A percentile compares a stretch with the other conserved stretches of the same genome.
These are phyloP conservation scores for Sciurus carolinensis DNA, from an alignment of 2,797 vertebrate genomes.

Conservation along the genomic window DNA sequence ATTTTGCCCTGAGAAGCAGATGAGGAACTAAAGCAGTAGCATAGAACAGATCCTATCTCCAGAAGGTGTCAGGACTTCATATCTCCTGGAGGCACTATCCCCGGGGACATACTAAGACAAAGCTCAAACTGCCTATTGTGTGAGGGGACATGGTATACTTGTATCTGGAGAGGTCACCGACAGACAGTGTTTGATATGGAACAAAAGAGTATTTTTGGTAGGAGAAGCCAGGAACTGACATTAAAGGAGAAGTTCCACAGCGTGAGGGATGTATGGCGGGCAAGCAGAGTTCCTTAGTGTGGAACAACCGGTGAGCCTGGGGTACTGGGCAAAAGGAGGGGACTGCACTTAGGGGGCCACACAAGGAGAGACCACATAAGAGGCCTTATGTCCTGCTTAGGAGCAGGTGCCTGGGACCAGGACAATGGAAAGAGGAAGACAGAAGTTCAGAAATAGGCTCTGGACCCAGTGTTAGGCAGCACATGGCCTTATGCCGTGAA, in stretches of 20 bases:
- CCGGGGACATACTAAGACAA: background rate
- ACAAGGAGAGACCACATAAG: background rate
- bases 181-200: background rate
- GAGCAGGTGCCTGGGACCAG: no score
- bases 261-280: background rate
- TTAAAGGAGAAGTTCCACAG: background rate
- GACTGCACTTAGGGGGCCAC: background rate
- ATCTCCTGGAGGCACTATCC: background rate
- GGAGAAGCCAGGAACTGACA: background rate
- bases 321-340: background rate
- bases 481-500: background rate
- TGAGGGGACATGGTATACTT: background rate
- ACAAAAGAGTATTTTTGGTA: background rate
- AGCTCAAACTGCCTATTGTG: background rate
- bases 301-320: no score
- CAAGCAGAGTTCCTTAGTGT: background rate
- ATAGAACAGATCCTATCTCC: no score
- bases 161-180: background rate
- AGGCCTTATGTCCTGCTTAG: background rate
- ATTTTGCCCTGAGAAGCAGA: conserved; percentile 91
- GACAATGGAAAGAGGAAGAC: background rate
- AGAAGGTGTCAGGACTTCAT: no score
- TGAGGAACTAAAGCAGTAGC: background rate
- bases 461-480: no score
- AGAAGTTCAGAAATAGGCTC: background rate